Evolutionary conservation across 1,140 invertebrate species (phyloP).

Genomic region (Drosophila truncata): DNA sequence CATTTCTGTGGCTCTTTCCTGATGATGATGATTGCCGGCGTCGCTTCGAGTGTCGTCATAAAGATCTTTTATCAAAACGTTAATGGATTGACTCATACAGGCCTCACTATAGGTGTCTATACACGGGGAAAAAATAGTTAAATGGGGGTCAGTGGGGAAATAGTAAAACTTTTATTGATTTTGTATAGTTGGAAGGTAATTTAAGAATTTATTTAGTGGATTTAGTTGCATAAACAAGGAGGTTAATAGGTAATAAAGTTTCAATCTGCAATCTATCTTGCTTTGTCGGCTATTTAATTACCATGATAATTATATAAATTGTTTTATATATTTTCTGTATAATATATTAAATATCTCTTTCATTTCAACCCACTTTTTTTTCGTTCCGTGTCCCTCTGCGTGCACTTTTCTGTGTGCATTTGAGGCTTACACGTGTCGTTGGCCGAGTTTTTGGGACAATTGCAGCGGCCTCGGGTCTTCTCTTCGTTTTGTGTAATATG

Average conservation of each 20-base stretch:
- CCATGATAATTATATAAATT: not conserved
- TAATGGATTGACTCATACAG: constrained; percentile 82
- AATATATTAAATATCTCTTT: not conserved
- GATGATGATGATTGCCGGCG: constrained; percentile 78
- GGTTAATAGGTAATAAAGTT: not conserved
- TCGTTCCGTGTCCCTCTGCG: constrained; percentile 1
- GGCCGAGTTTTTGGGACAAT: constrained; percentile 47
- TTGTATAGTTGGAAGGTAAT: not conserved
- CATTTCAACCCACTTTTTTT: not conserved
- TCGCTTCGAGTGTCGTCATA: constrained; percentile 83
- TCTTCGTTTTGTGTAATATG: constrained; percentile 41
- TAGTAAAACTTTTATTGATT: not conserved
- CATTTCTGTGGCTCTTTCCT: constrained; percentile 64
- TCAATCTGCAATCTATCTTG: not conserved
- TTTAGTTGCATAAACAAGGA: not conserved
- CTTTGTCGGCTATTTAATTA: not conserved
- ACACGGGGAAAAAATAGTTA: constrained; percentile 15
- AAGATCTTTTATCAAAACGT: constrained; percentile 85
- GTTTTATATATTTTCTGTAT: not conserved
- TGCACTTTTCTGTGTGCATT: constrained; percentile 59
- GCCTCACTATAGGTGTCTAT: constrained; percentile 15
- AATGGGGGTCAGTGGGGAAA: not conserved
- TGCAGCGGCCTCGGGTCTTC: constrained; percentile 48
- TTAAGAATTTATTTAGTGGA: not conserved
- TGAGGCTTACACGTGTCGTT: constrained; percentile 52